Evolutionary conservation across 2,797 vertebrate genomes (phyloP).

Genomic region (Petrocephalus sullivani): DNA sequence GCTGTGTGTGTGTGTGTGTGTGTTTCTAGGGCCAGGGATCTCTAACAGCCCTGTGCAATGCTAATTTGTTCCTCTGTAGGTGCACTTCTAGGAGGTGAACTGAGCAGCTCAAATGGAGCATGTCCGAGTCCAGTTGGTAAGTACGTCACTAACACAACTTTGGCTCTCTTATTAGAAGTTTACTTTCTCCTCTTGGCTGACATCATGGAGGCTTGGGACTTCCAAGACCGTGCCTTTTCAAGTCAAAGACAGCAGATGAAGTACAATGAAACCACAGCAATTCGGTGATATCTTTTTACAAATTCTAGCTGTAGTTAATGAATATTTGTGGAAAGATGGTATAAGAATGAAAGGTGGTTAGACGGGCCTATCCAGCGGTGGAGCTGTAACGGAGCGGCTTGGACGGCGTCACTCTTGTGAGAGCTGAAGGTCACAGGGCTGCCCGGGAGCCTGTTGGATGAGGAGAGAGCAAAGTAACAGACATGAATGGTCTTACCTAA

Average conservation of each 20-base stretch:
- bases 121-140: conserved; percentile 93
- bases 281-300: not conserved
- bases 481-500: conserved; percentile 39
- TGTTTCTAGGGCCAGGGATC: not conserved
- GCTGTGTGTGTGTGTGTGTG: not conserved
- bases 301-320: not conserved
- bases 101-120: conserved; percentile 84
- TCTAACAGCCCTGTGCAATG: not conserved
- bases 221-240: not conserved
- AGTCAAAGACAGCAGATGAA: not conserved
- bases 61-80: conserved; percentile 52
- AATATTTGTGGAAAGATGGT: not conserved
- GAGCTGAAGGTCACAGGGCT: conserved; percentile 58
- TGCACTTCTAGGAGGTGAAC: conserved; percentile 84
- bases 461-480: conserved; percentile 24
- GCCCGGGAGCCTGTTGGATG: conserved; percentile 29
- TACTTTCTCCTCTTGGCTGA: not conserved
- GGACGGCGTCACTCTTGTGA: conserved; percentile 51
- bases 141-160: conserved; percentile 62
- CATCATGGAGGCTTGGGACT: not conserved
- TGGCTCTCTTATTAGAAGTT: not conserved
- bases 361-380: not conserved
- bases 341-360: not conserved
- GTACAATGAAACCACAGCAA: not conserved
- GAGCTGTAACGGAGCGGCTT: not conserved